Percentiles rank a stretch among this genome's conserved stretches.
These are phyloP conservation scores for Nomada flava DNA, from an alignment of 2,888 invertebrate species.

Conservation along the genomic window DNA sequence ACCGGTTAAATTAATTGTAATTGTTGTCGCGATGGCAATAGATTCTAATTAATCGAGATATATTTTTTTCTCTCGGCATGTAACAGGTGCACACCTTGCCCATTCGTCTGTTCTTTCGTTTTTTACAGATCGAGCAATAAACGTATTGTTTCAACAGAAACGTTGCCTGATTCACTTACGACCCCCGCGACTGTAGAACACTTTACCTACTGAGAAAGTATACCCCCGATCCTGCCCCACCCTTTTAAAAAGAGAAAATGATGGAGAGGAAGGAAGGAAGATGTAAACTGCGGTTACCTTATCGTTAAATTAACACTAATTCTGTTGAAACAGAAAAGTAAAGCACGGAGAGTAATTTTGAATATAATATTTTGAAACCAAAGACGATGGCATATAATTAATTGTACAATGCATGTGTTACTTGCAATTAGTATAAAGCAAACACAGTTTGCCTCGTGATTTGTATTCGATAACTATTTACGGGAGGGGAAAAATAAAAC, in stretches of 20 bases:
- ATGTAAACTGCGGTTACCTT: constrained; percentile 9
- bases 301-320: constrained; percentile 11
- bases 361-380: too few species aligned
- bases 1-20: constrained; percentile 51
- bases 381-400: too few species aligned
- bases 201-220: too few species aligned
- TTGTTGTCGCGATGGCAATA: constrained; percentile 57
- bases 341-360: too few species aligned
- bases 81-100: constrained; percentile 46
- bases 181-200: neutral
- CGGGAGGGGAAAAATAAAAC: too few species aligned
- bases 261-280: neutral
- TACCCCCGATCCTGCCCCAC: too few species aligned
- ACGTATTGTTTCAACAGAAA: constrained; percentile 62
- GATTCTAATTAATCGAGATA: constrained; percentile 56
- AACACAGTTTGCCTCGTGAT: too few species aligned
- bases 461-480: too few species aligned
- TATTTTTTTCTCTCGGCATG: constrained; percentile 59
- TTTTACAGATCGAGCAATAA: constrained; percentile 70
- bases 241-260: too few species aligned
- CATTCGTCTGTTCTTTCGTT: constrained; percentile 50
- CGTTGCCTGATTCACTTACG: neutral
- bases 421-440: too few species aligned
- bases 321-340: neutral
- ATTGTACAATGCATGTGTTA: too few species aligned